These are phyloP conservation scores for Trididemnum clinides DNA, from an alignment of 23 tunicate genomes.

Conservation along the genomic window DNA sequence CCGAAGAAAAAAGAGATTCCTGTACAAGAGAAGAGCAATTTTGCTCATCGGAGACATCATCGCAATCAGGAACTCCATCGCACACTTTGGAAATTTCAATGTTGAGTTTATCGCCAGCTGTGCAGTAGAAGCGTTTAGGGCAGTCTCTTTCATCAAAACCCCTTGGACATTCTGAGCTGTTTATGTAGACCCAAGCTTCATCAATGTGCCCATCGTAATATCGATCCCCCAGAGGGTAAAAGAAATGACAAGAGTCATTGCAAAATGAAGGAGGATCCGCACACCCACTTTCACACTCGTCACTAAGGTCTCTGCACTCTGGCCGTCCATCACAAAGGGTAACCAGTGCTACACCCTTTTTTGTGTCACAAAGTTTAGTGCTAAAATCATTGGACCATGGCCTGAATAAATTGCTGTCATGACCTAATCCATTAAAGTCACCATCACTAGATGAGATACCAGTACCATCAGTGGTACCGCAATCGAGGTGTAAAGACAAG, in stretches of 20 bases:
- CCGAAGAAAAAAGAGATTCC: background rate
- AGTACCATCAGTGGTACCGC: no score
- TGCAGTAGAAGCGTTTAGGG: conserved; percentile 13
- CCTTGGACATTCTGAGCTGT: conserved; percentile 1
- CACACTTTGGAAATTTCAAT: background rate
- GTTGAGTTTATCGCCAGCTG: conserved; percentile 3
- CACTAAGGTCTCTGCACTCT: conserved; percentile 27
- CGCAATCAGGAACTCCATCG: conserved; percentile 2
- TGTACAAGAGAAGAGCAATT: background rate
- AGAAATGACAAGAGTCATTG: conserved; percentile 23
- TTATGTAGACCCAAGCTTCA: conserved; percentile 19
- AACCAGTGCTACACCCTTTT: no score
- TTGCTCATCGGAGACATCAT: conserved; percentile 1
- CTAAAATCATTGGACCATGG: no score
- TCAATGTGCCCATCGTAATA: conserved; percentile 35
- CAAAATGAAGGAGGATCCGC: conserved; percentile 25
- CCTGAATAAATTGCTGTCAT: no score
- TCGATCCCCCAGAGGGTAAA: conserved; percentile 36
- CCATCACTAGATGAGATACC: no score
- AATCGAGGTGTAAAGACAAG: no score
- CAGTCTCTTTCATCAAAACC: conserved; percentile 32
- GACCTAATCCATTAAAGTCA: no score
- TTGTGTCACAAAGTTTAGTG: no score
- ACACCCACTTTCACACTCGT: conserved; percentile 43
- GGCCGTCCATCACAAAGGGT: conserved; percentile 30